Evolutionary conservation across 2,113 vertebrate genomes (phyloP).

Genomic region (Lepus europaeus): DNA sequence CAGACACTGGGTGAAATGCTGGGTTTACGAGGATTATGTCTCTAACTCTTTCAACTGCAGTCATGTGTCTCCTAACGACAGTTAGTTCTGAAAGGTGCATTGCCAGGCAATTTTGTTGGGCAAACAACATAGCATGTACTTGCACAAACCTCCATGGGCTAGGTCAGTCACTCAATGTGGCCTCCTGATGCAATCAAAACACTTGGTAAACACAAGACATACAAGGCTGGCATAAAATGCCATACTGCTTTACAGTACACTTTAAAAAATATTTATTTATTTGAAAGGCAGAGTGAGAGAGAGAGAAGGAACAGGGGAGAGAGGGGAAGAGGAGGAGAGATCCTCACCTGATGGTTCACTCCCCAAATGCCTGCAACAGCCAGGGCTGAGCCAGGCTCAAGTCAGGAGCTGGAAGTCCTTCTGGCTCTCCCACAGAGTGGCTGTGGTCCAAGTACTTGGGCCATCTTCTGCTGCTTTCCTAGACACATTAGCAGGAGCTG

Average conservation of each 20-base stretch:
- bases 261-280: not conserved
- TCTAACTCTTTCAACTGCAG: not conserved
- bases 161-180: not conserved
- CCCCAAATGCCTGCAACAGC: no score
- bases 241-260: not conserved
- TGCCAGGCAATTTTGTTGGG: not conserved
- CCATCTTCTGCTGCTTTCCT: no score
- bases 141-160: not conserved
- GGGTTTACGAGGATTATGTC: not conserved
- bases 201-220: not conserved
- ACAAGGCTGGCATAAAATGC: not conserved
- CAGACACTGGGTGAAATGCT: not conserved
- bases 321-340: no score
- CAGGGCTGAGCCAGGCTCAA: no score
- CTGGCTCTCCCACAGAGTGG: no score
- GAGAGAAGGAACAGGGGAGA: no score
- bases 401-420: no score
- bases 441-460: no score
- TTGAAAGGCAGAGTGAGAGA: no score
- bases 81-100: not conserved
- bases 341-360: no score
- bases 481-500: no score
- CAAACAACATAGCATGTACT: not conserved
- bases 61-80: no score
- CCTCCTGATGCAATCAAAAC: not conserved